These are phyloP conservation scores for Euwallacea fornicatus DNA, from an alignment of 1,140 invertebrate genomes.

Conservation along the genomic window DNA sequence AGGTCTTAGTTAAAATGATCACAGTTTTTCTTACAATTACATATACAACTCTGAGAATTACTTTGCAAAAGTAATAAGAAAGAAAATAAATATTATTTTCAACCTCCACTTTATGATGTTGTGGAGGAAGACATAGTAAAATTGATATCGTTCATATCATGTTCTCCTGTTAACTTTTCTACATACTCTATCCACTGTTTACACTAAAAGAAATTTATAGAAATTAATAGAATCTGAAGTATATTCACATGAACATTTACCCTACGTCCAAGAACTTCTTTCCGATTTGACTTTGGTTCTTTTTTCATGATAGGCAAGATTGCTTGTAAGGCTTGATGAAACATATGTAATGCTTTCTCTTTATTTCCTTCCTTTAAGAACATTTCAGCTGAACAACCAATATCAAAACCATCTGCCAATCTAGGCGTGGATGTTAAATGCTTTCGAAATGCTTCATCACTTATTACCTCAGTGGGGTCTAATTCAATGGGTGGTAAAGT, in stretches of 20 bases:
- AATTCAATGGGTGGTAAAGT: not conserved
- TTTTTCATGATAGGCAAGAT: constrained; percentile 12
- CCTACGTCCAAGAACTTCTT: constrained; percentile 13
- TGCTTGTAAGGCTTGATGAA: constrained; percentile 15
- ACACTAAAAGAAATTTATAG: too few relatives aligned
- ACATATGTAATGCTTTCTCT: constrained; percentile 5
- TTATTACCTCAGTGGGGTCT: not conserved
- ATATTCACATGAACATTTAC: not conserved
- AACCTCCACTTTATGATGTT: too few relatives aligned
- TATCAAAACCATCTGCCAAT: constrained; percentile 23
- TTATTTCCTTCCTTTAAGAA: constrained; percentile 18
- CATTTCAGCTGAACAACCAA: constrained; percentile 23
- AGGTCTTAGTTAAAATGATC: too few relatives aligned
- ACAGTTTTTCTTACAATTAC: too few relatives aligned
- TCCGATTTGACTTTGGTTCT: constrained; percentile 24
- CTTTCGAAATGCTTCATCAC: constrained; percentile 18
- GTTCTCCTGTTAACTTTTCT: too few relatives aligned
- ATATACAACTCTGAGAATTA: not conserved
- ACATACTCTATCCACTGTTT: too few relatives aligned
- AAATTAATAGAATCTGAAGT: too few relatives aligned
- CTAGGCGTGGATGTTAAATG: constrained; percentile 21
- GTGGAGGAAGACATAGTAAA: too few relatives aligned
- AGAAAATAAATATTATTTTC: too few relatives aligned
- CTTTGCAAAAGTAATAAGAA: too few relatives aligned
- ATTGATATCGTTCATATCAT: too few relatives aligned